These are phyloP conservation scores for Zeugodacus cucurbitae DNA, from an alignment of 1,140 invertebrate species.

Conservation along the genomic window DNA sequence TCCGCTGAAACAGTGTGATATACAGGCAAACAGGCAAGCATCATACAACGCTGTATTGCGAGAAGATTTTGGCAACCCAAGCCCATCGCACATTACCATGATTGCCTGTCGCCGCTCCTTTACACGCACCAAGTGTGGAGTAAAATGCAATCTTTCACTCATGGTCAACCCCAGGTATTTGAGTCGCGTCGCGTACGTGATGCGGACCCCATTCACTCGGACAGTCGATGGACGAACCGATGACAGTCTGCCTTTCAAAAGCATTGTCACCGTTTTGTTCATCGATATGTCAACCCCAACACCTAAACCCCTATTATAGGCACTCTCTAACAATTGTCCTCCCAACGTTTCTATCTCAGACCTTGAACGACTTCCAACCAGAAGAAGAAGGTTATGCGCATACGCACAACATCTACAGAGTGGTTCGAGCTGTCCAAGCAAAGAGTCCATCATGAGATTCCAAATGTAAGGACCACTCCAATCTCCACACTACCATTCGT, in stretches of 20 bases:
- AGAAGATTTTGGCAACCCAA: too few species aligned
- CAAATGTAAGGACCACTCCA: too few species aligned
- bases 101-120: too few species aligned
- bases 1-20: too few species aligned
- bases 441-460: not conserved
- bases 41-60: too few species aligned
- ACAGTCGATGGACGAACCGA: not conserved
- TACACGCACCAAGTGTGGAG: not conserved
- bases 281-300: too few species aligned
- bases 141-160: conserved; percentile 20
- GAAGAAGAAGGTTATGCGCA: conserved; percentile 46
- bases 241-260: too few species aligned
- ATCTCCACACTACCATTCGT: too few species aligned
- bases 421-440: conserved; percentile 1
- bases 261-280: too few species aligned
- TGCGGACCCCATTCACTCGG: not conserved
- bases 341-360: not conserved
- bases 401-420: conserved; percentile 39
- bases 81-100: too few species aligned
- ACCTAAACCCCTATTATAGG: too few species aligned
- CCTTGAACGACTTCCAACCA: conserved; percentile 31
- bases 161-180: conserved; percentile 42
- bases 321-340: not conserved
- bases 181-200: conserved; percentile 28
- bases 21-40: too few species aligned